Evolutionary conservation across 2,888 invertebrate genomes (phyloP), one percentile per base, ranked within the genome.

Genomic region (Catocala sponsa): DNA sequence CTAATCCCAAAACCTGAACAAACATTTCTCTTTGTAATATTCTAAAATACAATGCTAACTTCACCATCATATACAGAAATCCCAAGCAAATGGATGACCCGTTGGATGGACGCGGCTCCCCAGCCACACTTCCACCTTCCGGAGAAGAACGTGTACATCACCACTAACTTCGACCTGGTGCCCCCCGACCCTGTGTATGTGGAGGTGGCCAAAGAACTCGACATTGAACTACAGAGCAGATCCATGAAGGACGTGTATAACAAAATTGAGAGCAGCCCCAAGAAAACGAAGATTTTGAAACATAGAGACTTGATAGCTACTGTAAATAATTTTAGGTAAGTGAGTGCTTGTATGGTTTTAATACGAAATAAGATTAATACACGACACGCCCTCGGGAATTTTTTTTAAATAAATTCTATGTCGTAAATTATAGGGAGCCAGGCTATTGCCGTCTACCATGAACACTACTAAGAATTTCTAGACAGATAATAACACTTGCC

Each of bases 141-240:
- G 0, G 94, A 95, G 10, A 95, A 96, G 35, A 98, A 98, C 88
- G 89, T 95, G 7, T 98, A 96, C 84, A 94, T 98, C 41, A 96
- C 97, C 0, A 95, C 95, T 0, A 95, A 98, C 85, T 98, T 98
- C 80, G 90, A 88, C 10, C 82, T 97, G 35, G 84, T 96, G 5
- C 85, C 95, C 0, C 86, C 95, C 0, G 85, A 93, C 0, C 81
- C 82, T 12, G 83, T 76, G 0, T 94, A 92, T 65, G 2, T 87
- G 0, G 86, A 88, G 2, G 76, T 77, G 0, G 92, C 93, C 0
- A 54, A 79, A 0, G 72, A 80, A 0, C 72, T 91, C 0, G 89
- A 84, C 0, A 43, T 94, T 0, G 90, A 92, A 51, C 73, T 94
- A 0, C 60, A 55, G 0, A 81, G 72, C 6, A 84, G 79, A 54